Percentiles rank a stretch among this genome's conserved stretches.
These are phyloP conservation scores for Varanus salvator DNA, from an alignment of 2,113 vertebrate species.

Conservation along the genomic window DNA sequence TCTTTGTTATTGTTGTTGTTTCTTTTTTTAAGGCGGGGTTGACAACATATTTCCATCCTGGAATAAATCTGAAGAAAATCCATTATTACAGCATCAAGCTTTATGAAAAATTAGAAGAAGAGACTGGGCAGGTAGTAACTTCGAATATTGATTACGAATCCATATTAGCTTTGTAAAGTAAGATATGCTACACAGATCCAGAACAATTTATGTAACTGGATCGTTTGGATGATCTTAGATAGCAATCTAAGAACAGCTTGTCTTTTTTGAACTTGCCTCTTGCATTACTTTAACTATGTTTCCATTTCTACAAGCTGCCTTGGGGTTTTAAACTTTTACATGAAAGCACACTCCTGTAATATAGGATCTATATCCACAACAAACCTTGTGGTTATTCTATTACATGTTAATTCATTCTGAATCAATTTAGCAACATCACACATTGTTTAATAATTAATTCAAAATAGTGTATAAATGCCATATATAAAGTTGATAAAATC, in stretches of 20 bases:
- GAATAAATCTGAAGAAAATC: slow-evolving; percentile 97
- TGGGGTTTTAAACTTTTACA: neutral
- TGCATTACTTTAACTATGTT: neutral
- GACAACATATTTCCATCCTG: slow-evolving; percentile 97
- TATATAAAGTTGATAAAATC: neutral
- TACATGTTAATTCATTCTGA: neutral
- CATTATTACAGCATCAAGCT: slow-evolving; percentile 95
- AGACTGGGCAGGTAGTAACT: slow-evolving; percentile 91
- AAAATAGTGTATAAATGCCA: neutral
- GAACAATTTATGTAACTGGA: neutral
- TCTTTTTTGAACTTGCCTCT: neutral
- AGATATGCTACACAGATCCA: neutral
- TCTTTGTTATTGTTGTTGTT: slow-evolving; percentile 40
- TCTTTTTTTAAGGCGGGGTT: slow-evolving; percentile 87
- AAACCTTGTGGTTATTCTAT: neutral
- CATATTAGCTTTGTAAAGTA: neutral
- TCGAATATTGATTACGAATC: slow-evolving; percentile 25
- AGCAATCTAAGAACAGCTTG: neutral
- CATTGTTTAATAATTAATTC: neutral
- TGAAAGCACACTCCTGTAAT: neutral
- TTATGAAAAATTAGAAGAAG: slow-evolving; percentile 92
- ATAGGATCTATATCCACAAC: neutral
- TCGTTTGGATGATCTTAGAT: neutral
- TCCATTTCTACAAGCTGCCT: neutral
- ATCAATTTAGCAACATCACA: neutral